These are phyloP conservation scores for Cosmopolites sordidus DNA, from an alignment of 2,888 invertebrate genomes.

Conservation along the genomic window DNA sequence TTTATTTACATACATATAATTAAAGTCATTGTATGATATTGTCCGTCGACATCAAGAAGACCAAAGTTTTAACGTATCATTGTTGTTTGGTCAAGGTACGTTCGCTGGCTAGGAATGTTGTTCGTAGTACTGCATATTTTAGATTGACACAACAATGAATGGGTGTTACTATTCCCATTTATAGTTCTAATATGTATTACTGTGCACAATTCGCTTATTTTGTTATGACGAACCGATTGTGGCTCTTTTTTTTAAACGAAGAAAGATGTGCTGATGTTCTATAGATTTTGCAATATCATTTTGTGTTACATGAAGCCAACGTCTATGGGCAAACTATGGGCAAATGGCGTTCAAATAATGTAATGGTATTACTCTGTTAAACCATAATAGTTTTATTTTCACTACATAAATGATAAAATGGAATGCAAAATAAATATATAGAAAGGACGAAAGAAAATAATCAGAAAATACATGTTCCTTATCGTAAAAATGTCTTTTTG, in stretches of 20 bases:
- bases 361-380: neutral
- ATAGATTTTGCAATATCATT: neutral
- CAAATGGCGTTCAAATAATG: neutral
- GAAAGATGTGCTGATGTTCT: neutral
- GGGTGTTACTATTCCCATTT: slow-evolving; percentile 30
- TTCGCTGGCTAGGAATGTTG: slow-evolving; percentile 16
- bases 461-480: no score
- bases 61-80: slow-evolving; percentile 22
- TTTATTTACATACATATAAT: neutral
- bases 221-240: neutral
- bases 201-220: slow-evolving; percentile 13
- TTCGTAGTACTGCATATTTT: slow-evolving; percentile 19
- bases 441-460: no score
- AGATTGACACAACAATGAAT: slow-evolving; percentile 33
- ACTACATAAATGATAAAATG: no score
- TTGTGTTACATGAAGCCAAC: slow-evolving; percentile 1
- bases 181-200: slow-evolving; percentile 18
- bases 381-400: no score
- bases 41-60: neutral
- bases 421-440: no score
- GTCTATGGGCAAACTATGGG: neutral
- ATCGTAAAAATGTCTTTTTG: no score
- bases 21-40: neutral
- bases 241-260: slow-evolving; percentile 1
- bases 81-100: slow-evolving; percentile 7